These are phyloP conservation scores for Xiphorhynchus elegans DNA, from an alignment of 2,113 vertebrate genomes.

Conservation along the genomic window DNA sequence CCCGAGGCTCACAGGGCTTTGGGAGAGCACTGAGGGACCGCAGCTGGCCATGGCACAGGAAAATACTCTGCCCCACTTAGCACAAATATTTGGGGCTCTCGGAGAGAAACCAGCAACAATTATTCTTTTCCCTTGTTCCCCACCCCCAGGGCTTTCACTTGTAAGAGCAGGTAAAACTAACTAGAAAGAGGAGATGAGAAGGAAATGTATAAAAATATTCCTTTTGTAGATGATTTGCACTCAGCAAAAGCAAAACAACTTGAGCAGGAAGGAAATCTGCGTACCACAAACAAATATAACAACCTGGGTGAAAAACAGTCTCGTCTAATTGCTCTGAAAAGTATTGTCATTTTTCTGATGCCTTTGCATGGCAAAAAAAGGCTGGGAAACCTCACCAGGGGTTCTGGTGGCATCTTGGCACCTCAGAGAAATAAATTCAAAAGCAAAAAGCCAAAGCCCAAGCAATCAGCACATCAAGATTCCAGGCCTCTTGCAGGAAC, in stretches of 20 bases:
- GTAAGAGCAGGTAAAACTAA: not conserved
- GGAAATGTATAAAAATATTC: not conserved
- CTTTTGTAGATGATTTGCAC: not conserved
- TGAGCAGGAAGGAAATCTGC: not conserved
- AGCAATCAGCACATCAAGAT: not conserved
- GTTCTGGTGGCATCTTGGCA: conserved; percentile 19
- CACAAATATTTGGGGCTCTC: not conserved
- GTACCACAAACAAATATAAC: not conserved
- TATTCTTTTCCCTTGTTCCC: not conserved
- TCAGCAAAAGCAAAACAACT: not conserved
- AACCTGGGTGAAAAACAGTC: not conserved
- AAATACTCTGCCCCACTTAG: not conserved
- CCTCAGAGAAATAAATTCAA: conserved; percentile 47
- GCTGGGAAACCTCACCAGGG: not conserved
- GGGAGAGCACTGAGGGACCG: not conserved
- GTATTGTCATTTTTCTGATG: not conserved
- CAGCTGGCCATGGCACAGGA: not conserved
- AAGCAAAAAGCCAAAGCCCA: conserved; percentile 8
- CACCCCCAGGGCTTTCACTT: not conserved
- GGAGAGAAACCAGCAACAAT: not conserved
- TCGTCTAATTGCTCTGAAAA: not conserved
- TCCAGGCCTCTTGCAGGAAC: not conserved
- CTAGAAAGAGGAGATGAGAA: not conserved
- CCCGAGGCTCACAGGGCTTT: rapidly evolving
- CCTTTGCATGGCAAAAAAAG: not conserved